phyloP scores from a whole-genome alignment of 2,888 invertebrate species.

The Mythimna impura region DNA sequence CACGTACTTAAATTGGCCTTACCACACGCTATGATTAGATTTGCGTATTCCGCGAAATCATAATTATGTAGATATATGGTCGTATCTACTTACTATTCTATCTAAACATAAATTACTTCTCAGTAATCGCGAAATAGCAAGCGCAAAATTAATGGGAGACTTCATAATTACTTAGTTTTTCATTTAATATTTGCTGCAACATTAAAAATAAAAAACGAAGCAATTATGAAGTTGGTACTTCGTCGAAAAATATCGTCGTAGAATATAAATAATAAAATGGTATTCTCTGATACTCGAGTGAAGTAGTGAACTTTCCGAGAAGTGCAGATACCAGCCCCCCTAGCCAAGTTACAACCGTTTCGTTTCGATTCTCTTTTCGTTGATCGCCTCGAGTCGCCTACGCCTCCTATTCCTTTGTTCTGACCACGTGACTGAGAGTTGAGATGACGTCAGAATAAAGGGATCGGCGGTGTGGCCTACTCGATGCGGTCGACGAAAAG shows the following conservation, averaged over 20 bases:
- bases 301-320: slow-evolving; percentile 52
- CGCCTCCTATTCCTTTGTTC: no score
- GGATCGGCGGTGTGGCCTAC: no score
- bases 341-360: no score
- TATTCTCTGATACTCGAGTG: slow-evolving; percentile 15
- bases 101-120: neutral
- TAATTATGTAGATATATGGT: slow-evolving; percentile 7
- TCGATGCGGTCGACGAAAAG: no score
- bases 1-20: slow-evolving; percentile 16
- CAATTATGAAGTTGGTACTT: slow-evolving; percentile 3
- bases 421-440: no score
- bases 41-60: slow-evolving; percentile 35
- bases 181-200: neutral
- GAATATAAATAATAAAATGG: slow-evolving; percentile 14
- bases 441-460: no score
- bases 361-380: no score
- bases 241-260: slow-evolving; percentile 15
- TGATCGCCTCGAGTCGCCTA: no score
- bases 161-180: neutral
- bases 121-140: slow-evolving; percentile 23
- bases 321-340: slow-evolving; percentile 22
- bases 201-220: slow-evolving; percentile 12
- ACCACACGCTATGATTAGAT: slow-evolving; percentile 24
- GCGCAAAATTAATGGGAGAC: neutral
- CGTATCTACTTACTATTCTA: neutral